Conservation (phyloP, 2,113 vertebrate genomes). For the Oophaga pumilio region DNA sequence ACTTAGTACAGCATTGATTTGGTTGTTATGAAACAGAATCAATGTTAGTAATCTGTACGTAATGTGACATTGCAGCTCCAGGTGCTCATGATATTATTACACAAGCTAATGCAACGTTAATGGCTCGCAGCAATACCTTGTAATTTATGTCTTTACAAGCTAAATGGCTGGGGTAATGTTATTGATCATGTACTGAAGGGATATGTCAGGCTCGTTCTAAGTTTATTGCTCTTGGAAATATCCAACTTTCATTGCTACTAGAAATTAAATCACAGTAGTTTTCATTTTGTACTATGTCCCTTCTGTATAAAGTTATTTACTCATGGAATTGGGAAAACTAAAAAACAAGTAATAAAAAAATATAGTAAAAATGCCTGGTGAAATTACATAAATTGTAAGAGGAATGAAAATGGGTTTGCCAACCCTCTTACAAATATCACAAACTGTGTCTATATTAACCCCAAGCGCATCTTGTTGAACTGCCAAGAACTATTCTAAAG, state of each 20-base stretch:
- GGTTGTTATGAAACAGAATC: not conserved
- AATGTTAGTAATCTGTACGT: constrained; percentile 10
- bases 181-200: not conserved
- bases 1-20: not conserved
- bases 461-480: no score
- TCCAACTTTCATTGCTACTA: not conserved
- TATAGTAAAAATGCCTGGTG: no score
- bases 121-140: not conserved
- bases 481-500: no score
- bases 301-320: not conserved
- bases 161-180: constrained; percentile 2
- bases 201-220: not conserved
- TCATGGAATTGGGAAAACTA: not conserved
- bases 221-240: constrained; percentile 2
- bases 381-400: no score
- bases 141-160: constrained; percentile 11
- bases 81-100: constrained; percentile 16
- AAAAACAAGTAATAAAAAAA: no score
- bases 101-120: not conserved
- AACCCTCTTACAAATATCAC: no score
- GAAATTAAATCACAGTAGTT: not conserved
- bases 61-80: not conserved
- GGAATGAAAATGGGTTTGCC: no score
- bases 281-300: not conserved
- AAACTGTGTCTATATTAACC: no score